Percentiles rank a stretch among this genome's conserved stretches.
Evolutionary conservation across 2,888 invertebrate genomes (phyloP).

Genomic region (Drosophila kuntzei): DNA sequence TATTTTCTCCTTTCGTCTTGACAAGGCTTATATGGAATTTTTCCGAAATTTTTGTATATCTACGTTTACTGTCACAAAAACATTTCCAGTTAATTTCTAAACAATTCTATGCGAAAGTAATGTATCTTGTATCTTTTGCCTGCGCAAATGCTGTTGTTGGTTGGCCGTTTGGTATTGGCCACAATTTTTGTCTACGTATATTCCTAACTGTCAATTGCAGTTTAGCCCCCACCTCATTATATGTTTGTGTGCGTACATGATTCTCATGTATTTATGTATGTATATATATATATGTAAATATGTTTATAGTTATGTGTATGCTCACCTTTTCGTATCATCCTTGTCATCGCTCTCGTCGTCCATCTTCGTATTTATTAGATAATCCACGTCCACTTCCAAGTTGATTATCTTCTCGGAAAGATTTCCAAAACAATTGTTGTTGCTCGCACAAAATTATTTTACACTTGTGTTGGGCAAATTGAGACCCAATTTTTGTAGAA

Average conservation of each 20-base stretch:
- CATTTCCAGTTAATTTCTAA: conserved; percentile 2
- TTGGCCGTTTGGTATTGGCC: conserved; percentile 5
- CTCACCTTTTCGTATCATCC: conserved; percentile 93
- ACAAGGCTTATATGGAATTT: not conserved
- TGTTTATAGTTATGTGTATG: conserved; percentile 8
- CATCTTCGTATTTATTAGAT: conserved; percentile 86
- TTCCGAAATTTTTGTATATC: not conserved
- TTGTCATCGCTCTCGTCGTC: conserved; percentile 94
- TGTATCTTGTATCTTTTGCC: conserved; percentile 1
- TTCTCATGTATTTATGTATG: too few relatives aligned
- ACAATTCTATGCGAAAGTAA: not conserved
- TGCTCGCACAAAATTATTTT: conserved; percentile 4
- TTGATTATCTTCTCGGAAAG: conserved; percentile 17
- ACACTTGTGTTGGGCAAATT: not conserved
- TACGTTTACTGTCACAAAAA: not conserved
- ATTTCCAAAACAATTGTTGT: conserved; percentile 3
- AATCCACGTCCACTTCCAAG: conserved; percentile 57
- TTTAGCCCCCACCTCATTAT: not conserved
- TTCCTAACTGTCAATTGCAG: conserved; percentile 70
- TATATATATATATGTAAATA: not conserved
- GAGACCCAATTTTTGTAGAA: not conserved
- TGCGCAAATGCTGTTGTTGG: conserved; percentile 14
- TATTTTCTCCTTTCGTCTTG: not conserved
- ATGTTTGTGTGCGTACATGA: not conserved
- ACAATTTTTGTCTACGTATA: conserved; percentile 27